Conservation (phyloP, 2,113 vertebrate species). For the Apaloderma vittatum region DNA sequence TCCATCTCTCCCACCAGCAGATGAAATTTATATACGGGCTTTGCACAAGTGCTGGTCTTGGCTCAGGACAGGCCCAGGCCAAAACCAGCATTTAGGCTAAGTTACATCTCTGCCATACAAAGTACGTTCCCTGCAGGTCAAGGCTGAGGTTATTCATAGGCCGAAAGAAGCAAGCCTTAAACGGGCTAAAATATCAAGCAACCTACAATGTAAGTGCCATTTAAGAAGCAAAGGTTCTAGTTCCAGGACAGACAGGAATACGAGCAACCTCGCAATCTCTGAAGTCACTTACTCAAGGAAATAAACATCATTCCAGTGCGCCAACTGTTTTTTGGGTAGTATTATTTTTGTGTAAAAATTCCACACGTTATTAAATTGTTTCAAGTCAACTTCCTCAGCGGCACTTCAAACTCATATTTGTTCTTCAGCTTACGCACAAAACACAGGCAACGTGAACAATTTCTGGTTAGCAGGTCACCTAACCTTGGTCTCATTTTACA, state of each 20-base stretch:
- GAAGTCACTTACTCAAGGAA: slow-evolving; percentile 16
- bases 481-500: slow-evolving; percentile 58
- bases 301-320: background rate
- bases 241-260: background rate
- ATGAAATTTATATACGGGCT: background rate
- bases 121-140: slow-evolving; percentile 53
- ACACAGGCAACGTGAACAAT: slow-evolving; percentile 2
- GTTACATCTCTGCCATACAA: slow-evolving; percentile 47
- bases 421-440: slow-evolving; percentile 26
- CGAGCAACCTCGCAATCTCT: background rate
- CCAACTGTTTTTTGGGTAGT: background rate
- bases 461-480: slow-evolving; percentile 61
- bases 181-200: background rate
- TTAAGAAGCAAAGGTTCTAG: slow-evolving; percentile 3
- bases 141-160: slow-evolving; percentile 10
- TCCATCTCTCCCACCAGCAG: background rate
- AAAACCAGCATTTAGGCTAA: background rate
- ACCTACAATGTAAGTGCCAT: background rate
- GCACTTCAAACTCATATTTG: background rate
- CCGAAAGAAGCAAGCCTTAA: slow-evolving; percentile 48
- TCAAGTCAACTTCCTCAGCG: slow-evolving; percentile 10
- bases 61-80: background rate
- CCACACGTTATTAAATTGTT: background rate
- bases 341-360: slow-evolving; percentile 8
- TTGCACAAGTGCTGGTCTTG: background rate